Evolutionary conservation across 2,888 invertebrate genomes (phyloP), one percentile per base, ranked within the genome.

Genomic region (Erynnis tages): DNA sequence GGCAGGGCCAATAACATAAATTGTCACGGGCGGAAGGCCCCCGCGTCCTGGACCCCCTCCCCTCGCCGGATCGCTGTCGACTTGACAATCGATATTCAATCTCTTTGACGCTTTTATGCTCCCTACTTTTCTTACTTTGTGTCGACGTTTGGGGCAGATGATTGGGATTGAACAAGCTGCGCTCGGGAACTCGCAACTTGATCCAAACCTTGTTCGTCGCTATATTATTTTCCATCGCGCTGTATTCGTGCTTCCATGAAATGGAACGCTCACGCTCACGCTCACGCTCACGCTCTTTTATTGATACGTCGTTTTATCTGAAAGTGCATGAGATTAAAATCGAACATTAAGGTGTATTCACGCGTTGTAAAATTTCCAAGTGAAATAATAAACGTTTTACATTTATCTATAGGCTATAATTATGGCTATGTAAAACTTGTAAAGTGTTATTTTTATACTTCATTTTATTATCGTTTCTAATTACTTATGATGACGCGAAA

Each of bases 51-150:
- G 54, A 58, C 59, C 52, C 63, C 50, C 54, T 58, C 60, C 44
- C 56, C 57, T 54, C 54, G 55, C 66, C 75, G 78, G 78, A 86
- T 85, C 80, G 85, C 83, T 79, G 82, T 82, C 82, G 82, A 79
- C 74, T 80, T 78, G 68, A 80, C 83, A 88, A 88, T 88, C 88
- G 85, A 88, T 88, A 88, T 86, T 88, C 88, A 88, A 87, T 88
- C 87, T 88, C 86, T 85, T 86, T 85, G 84, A 83, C 82, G 79
- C 82, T 81, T 80, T 38, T 81, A 73, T 80, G 76, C 78, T 80
- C 79, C 79, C 76, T 72, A 79, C 78, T 81, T 84, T 81, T 80
- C 81, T 82, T 67, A 83, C 84, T 82, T 82, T 81, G 79, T 81
- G 80, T 74, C 75, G 79, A 69, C 79, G 79, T 83, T 85, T 82